phyloP scores from a whole-genome alignment of 1,140 invertebrate species.

The Drosophila guanche region DNA sequence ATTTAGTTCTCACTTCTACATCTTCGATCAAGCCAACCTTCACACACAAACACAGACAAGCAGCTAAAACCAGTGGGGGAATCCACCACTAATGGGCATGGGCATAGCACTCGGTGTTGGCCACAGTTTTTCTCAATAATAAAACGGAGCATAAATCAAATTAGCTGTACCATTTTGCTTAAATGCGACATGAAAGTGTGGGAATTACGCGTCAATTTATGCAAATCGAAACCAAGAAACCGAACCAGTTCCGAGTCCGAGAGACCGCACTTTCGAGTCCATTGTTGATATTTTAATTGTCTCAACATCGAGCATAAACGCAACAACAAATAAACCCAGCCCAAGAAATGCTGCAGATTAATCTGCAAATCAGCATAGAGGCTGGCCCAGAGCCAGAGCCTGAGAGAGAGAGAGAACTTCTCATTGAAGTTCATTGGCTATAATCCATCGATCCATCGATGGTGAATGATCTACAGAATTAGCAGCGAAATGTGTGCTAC shows the following conservation, averaged over 20 bases:
- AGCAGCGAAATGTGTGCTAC: too few species aligned
- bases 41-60: too few species aligned
- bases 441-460: too few species aligned
- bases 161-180: constrained; percentile 72
- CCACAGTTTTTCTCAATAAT: constrained; percentile 70
- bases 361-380: constrained; percentile 73
- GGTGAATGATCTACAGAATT: too few species aligned
- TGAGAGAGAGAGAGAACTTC: not conserved
- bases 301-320: constrained; percentile 35
- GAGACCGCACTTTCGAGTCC: constrained; percentile 3
- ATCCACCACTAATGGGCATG: too few species aligned
- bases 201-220: constrained; percentile 77
- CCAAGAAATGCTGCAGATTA: constrained; percentile 42
- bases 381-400: constrained; percentile 31
- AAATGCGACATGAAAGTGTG: constrained; percentile 77
- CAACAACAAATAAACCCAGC: not conserved
- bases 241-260: constrained; percentile 21
- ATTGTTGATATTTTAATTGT: constrained; percentile 78
- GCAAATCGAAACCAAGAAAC: constrained; percentile 49
- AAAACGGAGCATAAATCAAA: constrained; percentile 73
- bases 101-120: constrained; percentile 4
- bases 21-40: too few species aligned
- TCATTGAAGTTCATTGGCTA: constrained; percentile 37
- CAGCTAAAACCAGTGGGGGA: too few species aligned
- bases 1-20: too few species aligned